These are phyloP conservation scores for Villa cingulata DNA, from an alignment of 2,888 invertebrate species.

Conservation along the genomic window DNA sequence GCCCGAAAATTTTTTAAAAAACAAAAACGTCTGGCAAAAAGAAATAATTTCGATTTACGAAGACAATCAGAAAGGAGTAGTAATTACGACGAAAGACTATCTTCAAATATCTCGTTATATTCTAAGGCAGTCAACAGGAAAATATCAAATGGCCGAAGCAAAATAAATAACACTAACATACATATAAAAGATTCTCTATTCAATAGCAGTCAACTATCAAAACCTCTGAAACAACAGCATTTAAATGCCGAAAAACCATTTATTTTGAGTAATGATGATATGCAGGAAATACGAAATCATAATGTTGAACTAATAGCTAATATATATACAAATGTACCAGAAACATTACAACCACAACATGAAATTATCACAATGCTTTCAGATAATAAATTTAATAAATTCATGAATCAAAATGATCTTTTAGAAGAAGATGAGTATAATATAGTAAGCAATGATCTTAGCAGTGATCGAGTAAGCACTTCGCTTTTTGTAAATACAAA, in stretches of 20 bases:
- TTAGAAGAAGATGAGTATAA: slow-evolving; percentile 28
- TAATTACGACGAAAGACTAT: slow-evolving; percentile 38
- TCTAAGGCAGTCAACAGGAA: slow-evolving; percentile 36
- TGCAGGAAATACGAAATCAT: slow-evolving; percentile 33
- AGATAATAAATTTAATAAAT: slow-evolving; percentile 22
- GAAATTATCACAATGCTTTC: slow-evolving; percentile 35
- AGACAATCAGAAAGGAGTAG: slow-evolving; percentile 43
- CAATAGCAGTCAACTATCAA: slow-evolving; percentile 3
- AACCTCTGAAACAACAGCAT: slow-evolving; percentile 34
- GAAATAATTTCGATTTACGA: slow-evolving; percentile 51
- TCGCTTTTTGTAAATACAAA: slow-evolving; percentile 31
- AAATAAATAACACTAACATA: slow-evolving; percentile 69
- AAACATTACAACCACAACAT: slow-evolving; percentile 47
- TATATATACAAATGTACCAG: slow-evolving; percentile 50
- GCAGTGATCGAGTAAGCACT: slow-evolving; percentile 23
- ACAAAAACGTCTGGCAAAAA: slow-evolving; percentile 59
- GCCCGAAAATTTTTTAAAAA: slow-evolving; percentile 87
- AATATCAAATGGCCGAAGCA: slow-evolving; percentile 55
- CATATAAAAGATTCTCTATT: slow-evolving; percentile 37
- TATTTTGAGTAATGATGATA: slow-evolving; percentile 42
- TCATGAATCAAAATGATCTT: slow-evolving; percentile 25
- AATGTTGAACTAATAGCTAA: slow-evolving; percentile 39
- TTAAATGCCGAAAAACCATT: slow-evolving; percentile 52
- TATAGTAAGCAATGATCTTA: slow-evolving; percentile 21
- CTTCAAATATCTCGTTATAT: slow-evolving; percentile 30